A percentile compares a stretch with the other conserved stretches of the same genome.
Evolutionary conservation across 2,888 invertebrate species (phyloP).

Genomic region (Dynastes grantii): DNA sequence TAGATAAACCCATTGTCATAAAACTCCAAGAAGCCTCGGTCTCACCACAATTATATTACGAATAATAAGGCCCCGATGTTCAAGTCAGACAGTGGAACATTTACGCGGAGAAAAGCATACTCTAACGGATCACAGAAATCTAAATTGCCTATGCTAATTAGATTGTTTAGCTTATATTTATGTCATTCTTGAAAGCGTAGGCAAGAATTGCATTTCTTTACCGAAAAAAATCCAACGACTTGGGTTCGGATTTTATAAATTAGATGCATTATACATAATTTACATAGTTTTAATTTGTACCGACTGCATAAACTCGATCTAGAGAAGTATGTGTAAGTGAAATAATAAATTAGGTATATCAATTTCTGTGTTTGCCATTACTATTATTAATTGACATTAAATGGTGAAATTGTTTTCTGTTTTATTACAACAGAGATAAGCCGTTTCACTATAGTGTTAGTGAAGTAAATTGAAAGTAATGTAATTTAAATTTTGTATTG

Average conservation of each 20-base stretch:
- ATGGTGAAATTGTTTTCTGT: constrained; percentile 17
- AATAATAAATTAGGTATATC: constrained; percentile 21
- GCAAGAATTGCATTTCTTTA: background rate
- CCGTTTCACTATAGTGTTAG: too few relatives aligned
- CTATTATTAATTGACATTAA: constrained; percentile 16
- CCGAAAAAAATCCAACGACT: constrained; percentile 8
- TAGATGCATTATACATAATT: background rate
- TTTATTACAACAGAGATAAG: background rate
- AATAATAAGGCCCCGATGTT: constrained; percentile 15
- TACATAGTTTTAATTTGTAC: background rate
- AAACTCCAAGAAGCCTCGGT: background rate
- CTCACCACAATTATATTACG: background rate
- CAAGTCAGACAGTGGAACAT: constrained; percentile 1
- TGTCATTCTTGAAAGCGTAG: background rate
- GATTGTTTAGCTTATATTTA: constrained; percentile 21
- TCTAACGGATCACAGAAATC: constrained; percentile 16
- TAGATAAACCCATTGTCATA: too few relatives aligned
- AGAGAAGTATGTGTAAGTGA: background rate
- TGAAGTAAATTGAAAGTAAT: too few relatives aligned
- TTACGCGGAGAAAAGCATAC: background rate
- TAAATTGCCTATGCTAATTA: constrained; percentile 31
- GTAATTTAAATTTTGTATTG: too few relatives aligned
- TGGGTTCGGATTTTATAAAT: background rate
- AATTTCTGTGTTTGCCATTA: constrained; percentile 19
- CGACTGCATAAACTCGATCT: too few relatives aligned